A percentile compares a stretch with the other conserved stretches of the same genome.
Evolutionary conservation across 2,888 invertebrate genomes (phyloP).

Genomic region (Oligia strigilis): DNA sequence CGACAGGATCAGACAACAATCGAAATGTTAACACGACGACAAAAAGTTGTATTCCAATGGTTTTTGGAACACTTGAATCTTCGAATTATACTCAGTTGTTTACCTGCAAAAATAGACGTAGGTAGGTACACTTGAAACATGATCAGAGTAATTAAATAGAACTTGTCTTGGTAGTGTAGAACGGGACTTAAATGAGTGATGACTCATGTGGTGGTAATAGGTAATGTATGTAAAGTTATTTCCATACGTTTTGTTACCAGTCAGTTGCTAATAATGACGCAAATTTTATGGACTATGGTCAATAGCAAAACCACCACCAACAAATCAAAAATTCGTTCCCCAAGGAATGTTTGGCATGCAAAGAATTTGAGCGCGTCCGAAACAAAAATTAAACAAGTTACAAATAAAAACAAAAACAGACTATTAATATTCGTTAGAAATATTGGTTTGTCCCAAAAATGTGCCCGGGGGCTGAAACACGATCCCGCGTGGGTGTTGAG

Average conservation of each 20-base stretch:
- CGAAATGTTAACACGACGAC: conserved; percentile 83
- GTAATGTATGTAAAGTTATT: neutral
- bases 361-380: conserved; percentile 82
- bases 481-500: conserved; percentile 86
- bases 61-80: conserved; percentile 57
- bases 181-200: neutral
- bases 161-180: neutral
- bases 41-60: conserved; percentile 71
- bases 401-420: conserved; percentile 84
- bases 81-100: conserved; percentile 44
- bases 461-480: conserved; percentile 88
- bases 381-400: conserved; percentile 80
- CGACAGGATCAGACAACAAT: conserved; percentile 83
- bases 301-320: conserved; percentile 27
- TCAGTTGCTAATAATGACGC: neutral
- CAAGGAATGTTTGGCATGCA: conserved; percentile 76
- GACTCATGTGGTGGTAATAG: conserved; percentile 10
- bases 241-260: neutral
- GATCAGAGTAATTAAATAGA: conserved; percentile 10
- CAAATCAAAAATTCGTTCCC: conserved; percentile 54
- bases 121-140: conserved; percentile 4
- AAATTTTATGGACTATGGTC: neutral
- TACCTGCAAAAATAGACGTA: conserved; percentile 28
- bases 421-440: conserved; percentile 90
- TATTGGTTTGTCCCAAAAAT: conserved; percentile 90